Base-by-base conservation (phyloP, 1,140 invertebrate species). In the Drosophila triauraria region DNA sequence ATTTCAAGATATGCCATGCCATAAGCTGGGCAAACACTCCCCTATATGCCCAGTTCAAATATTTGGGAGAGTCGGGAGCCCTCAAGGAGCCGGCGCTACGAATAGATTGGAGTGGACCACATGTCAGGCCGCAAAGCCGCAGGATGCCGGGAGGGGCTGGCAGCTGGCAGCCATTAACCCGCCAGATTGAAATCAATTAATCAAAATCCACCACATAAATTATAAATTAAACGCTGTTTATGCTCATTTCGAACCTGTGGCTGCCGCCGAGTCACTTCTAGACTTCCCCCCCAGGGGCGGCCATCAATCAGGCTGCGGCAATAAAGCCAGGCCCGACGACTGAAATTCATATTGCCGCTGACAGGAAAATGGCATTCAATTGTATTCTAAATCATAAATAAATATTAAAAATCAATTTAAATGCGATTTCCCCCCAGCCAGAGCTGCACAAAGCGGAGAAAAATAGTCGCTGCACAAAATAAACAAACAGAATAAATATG, bases 181-280 rank as follows among this genome's bases (percentile, higher is more conserved):
- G 61, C 64, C 68, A 78, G 82, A 84, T 88, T 76, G 72, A 90
- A 65, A 75, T 81, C 85, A 84, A 88, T 90, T 88, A 88, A 88
- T 88, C 84, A 88, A 88, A 80, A 71, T 68, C 30, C 77, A 69
- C 74, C 75, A 69, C 85, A 88, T 90, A 84, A 88, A 88, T 88
- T 88, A 88, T 88, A 88, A 81, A 88, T 88, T 88, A 88, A 88
- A 87, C 74, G 77, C 60, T 78, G 71, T 67, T 83, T 74, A 74
- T 74, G 54, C 56, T 74, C 35, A 67, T 65, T 59, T 61, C 38
- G 74, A 4, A 42, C 38, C 20, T 56, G 44, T 43, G 43, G 42
- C 46, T 50, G 68, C 60, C 50, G 17, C 48, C 62, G 27, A 69
- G 42, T 68, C 48, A 67, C 27, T 70, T 38, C 40, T n/a, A 43